phyloP scores from a whole-genome alignment of 2,113 vertebrate genomes.

The Turdus rufiventris region DNA sequence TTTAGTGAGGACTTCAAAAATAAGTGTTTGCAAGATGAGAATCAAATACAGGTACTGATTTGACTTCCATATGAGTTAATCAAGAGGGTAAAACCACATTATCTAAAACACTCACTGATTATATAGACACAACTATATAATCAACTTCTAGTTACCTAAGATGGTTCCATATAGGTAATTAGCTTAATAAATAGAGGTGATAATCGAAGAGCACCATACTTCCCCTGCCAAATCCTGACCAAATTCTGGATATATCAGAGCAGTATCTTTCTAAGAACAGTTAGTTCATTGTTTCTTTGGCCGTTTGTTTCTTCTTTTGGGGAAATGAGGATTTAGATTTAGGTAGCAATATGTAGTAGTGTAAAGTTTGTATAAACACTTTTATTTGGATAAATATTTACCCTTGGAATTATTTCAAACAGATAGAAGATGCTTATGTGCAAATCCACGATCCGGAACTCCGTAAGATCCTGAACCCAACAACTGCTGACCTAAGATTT shows the following conservation, averaged over 20 bases:
- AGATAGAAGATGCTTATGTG: constrained; percentile 91
- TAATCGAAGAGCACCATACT: background rate
- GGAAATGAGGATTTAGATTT: background rate
- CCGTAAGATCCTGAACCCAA: constrained; percentile 84
- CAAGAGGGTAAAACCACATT: background rate
- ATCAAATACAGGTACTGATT: background rate
- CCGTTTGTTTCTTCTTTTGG: background rate
- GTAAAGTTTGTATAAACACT: background rate
- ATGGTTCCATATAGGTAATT: background rate
- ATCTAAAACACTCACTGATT: background rate
- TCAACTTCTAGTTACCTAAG: background rate
- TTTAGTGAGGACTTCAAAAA: background rate
- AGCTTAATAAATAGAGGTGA: background rate
- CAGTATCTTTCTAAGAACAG: background rate
- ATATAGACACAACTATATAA: background rate
- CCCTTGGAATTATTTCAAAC: constrained; percentile 2
- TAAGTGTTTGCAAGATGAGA: background rate
- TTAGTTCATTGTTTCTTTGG: background rate
- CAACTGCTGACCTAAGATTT: constrained; percentile 93
- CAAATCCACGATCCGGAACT: constrained; percentile 93
- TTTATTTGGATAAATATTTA: background rate
- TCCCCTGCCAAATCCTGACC: background rate
- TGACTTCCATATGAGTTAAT: background rate
- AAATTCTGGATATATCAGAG: background rate
- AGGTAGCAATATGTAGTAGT: background rate